These are phyloP conservation scores for Hyppa rectilinea DNA, from an alignment of 2,888 invertebrate genomes.

Conservation along the genomic window DNA sequence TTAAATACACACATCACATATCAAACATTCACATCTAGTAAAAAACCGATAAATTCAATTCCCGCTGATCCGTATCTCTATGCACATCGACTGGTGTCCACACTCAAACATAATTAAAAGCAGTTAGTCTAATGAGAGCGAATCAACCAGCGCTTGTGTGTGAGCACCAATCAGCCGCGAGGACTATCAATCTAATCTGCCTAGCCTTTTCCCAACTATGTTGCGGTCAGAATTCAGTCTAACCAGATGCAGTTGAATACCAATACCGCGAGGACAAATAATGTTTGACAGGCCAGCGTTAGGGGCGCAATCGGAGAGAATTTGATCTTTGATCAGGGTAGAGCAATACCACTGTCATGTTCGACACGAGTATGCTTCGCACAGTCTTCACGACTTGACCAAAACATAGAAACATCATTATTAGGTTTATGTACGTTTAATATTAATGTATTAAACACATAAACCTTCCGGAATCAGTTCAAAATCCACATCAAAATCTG, in stretches of 20 bases:
- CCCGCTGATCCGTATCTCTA: not conserved
- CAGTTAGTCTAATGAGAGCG: conserved; percentile 28
- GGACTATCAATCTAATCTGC: too few species aligned
- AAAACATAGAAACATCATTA: not conserved
- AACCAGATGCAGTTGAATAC: too few species aligned
- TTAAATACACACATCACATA: too few species aligned
- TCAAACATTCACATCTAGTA: too few species aligned
- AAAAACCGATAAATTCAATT: too few species aligned
- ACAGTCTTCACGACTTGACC: not conserved
- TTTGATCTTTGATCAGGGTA: too few species aligned
- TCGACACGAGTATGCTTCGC: too few species aligned
- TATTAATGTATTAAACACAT: not conserved
- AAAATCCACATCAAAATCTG: too few species aligned
- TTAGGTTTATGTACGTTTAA: not conserved
- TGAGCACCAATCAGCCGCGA: conserved; percentile 29
- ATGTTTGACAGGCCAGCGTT: not conserved
- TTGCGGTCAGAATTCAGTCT: too few species aligned
- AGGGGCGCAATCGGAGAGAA: fast-evolving
- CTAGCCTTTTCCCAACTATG: too few species aligned
- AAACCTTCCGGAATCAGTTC: not conserved
- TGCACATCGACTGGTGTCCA: not conserved
- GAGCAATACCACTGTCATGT: not conserved
- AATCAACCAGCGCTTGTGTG: conserved; percentile 20
- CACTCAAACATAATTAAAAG: conserved; percentile 19
- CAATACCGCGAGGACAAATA: conserved; percentile 3